Evolutionary conservation across 2,888 invertebrate genomes (phyloP), one percentile per base, ranked within the genome.

Genomic region (Archips crataeganus): DNA sequence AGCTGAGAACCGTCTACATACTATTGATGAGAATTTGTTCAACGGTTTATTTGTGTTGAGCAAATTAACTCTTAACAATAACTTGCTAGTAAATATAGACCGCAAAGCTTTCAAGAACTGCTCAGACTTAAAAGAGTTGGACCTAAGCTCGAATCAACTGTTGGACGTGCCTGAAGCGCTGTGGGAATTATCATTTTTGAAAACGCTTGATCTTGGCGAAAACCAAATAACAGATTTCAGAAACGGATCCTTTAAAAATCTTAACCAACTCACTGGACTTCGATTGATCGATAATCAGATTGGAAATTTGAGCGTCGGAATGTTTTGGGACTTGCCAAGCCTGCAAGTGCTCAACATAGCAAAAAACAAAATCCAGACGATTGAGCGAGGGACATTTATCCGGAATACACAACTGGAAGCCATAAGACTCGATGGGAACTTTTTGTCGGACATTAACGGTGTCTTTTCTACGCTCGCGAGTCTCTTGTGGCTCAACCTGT

Each of bases 211-310:
- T 90, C 95, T 99, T 83, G 98, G 98, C 66, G 98, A 98, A 91
- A 99, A 99, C 94, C 97, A 97, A 89, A 98, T 99, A 82, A 96
- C 96, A 57, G 96, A 96, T 69, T 97, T 99, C 79, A 96, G 95
- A 84, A 98, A 98, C 84, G 97, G 97, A 73, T 97, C 98, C 3
- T 97, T 99, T 85, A 96, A 96, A 85, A 97, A 98, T 87, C 94
- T 99, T 70, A 96, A 97, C 81, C 98, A 98, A 90, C 95, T 99
- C 79, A 98, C 98, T 71, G 98, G 98, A 23, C 93, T 99, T 74
- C 95, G 98, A 70, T 88, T 99, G 82, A 98, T 98, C 81, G 98
- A 98, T 84, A 99, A 99, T 92, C 97, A 97, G 86, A 97, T 98
- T 85, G 97, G 97, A 71, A 98, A 97, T 93, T 95, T 97, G 78